Percentiles rank a stretch among this genome's conserved stretches.
Conservation (phyloP, 2,113 vertebrate species). For the Gavialis gangeticus region DNA sequence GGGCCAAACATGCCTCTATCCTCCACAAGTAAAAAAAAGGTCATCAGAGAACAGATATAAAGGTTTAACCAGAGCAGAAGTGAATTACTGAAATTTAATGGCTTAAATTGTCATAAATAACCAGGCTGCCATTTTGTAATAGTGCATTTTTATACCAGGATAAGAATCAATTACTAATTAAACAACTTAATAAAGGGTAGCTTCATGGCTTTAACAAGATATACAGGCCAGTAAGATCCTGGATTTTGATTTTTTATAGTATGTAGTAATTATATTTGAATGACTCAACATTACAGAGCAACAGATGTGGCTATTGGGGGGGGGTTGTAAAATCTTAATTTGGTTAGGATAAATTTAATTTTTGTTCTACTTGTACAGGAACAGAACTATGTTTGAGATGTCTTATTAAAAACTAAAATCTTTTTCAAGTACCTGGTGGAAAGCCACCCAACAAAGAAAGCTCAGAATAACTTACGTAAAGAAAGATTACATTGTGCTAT, state of each 20-base stretch:
- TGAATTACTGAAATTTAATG: no score
- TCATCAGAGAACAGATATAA: neutral
- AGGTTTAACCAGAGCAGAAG: neutral
- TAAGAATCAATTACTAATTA: no score
- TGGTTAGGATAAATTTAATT: neutral
- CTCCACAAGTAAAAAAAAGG: neutral
- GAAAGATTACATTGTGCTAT: neutral
- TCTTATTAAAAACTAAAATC: neutral
- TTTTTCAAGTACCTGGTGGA: no score
- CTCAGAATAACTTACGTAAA: neutral
- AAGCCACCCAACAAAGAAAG: neutral
- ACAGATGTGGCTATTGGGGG: no score
- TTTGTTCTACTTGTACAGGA: fast-evolving
- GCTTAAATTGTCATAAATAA: no score
- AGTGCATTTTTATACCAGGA: no score
- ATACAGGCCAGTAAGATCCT: no score
- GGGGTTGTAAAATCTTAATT: no score
- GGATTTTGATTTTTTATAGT: neutral
- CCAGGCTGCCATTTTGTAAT: no score
- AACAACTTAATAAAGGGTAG: no score
- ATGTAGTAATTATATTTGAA: neutral
- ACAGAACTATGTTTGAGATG: fast-evolving
- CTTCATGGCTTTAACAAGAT: no score
- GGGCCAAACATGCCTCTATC: neutral
- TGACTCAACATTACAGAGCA: no score